Base-by-base conservation (phyloP, 2,888 invertebrate species). In the Acleris emargana region DNA sequence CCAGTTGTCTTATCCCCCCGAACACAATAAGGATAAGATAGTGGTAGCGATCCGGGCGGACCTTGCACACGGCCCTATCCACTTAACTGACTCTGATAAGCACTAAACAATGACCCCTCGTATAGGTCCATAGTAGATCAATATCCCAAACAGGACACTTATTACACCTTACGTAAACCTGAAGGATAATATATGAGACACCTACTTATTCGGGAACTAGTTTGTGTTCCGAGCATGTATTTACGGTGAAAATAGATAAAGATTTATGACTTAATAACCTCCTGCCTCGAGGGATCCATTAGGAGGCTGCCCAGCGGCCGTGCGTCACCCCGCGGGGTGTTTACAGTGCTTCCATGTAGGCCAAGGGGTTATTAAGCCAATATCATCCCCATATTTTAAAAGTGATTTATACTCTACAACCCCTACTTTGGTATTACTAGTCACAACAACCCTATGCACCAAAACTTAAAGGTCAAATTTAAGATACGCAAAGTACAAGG, bases 221-320 rank as follows among this genome's bases (percentile, higher is more conserved):
- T 66, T 66, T 55, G 50, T 51, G 64, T 64, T 60, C 64, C 43
- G 16, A 66, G 43, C 64, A 54, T 66, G 66, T 61, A 57, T 60
- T 50, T 45, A 51, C 55, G 28, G 66, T 58, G 66, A 50, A 58
- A 69, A 71, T 69, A 77, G 77, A 81, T 76, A 76, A 74, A 78
- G 82, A 83, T 83, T 83, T 83, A 83, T 79, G 71, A 74, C 64
- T 76, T 81, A 81, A 83, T 83, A 83, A 82, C 76, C 73, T 69
- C 75, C 68, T 72, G 73, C 71, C 73, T 72, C 76, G 71, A 68
- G 78, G 69, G 69, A 61, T 72, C 79, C 76, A 78, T 77, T 77
- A 81, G 78, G 75, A 72, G 68, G 75, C 72, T 75, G 75, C 68
- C 72, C 76, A 73, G 72, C 71, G 74, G 71, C 68, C 73, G 68